These are phyloP conservation scores for Drosophila percnosoma DNA, from an alignment of 2,888 invertebrate genomes.

Conservation along the genomic window DNA sequence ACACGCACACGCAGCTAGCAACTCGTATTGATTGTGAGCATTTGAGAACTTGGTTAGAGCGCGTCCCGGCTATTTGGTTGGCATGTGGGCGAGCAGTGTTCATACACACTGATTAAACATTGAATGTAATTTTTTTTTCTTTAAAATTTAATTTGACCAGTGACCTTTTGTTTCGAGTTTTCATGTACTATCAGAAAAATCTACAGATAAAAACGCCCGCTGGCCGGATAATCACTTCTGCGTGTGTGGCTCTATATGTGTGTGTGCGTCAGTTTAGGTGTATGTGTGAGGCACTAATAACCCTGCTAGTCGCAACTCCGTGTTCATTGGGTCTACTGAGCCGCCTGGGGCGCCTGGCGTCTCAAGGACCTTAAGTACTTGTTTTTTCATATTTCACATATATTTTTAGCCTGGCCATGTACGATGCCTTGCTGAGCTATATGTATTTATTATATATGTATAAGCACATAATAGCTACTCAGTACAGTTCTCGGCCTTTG, in stretches of 20 bases:
- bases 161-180: background rate
- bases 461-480: constrained; percentile 18
- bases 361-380: constrained; percentile 54
- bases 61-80: constrained; percentile 21
- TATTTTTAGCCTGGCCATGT: constrained; percentile 54
- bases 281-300: constrained; percentile 41
- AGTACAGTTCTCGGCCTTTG: constrained; percentile 41
- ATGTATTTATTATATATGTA: constrained; percentile 23
- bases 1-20: constrained; percentile 55
- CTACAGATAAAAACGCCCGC: constrained; percentile 31
- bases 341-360: constrained; percentile 35
- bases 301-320: constrained; percentile 42
- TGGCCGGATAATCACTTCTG: constrained; percentile 35
- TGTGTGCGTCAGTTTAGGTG: background rate
- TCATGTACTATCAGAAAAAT: constrained; percentile 22
- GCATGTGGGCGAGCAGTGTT: constrained; percentile 3
- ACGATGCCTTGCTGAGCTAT: constrained; percentile 51
- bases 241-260: background rate
- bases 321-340: constrained; percentile 26
- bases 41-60: constrained; percentile 6
- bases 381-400: constrained; percentile 46
- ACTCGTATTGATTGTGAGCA: constrained; percentile 43
- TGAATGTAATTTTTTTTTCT: constrained; percentile 7
- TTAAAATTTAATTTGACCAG: constrained; percentile 43
- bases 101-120: background rate